Conservation (phyloP, 1,140 invertebrate genomes). For the Lucilia cuprina region DNA sequence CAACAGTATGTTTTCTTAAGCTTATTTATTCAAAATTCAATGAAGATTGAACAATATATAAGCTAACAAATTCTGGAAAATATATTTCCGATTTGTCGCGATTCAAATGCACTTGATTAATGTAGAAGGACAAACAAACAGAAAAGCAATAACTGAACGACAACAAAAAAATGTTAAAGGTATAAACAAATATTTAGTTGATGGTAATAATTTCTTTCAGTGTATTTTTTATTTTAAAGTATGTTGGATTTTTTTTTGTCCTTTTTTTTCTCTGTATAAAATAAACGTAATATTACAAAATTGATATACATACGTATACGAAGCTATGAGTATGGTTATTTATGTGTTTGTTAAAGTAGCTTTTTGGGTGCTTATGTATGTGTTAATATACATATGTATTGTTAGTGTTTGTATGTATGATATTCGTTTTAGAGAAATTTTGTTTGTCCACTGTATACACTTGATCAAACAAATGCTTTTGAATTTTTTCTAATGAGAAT, state of each 20-base stretch:
- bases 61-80: too few relatives aligned
- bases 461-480: slow-evolving; percentile 11
- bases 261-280: neutral
- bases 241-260: neutral
- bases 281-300: neutral
- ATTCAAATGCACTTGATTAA: too few relatives aligned
- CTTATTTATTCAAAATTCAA: too few relatives aligned
- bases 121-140: too few relatives aligned
- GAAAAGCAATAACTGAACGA: too few relatives aligned
- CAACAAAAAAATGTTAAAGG: too few relatives aligned
- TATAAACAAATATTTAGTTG: too few relatives aligned
- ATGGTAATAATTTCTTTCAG: neutral
- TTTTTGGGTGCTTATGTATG: neutral
- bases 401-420: too few relatives aligned
- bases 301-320: neutral
- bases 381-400: neutral
- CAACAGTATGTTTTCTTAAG: too few relatives aligned
- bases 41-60: too few relatives aligned
- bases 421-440: neutral
- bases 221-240: neutral
- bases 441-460: slow-evolving; percentile 5
- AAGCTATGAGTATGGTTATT: neutral
- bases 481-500: neutral
- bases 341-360: neutral
- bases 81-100: too few relatives aligned